These are phyloP conservation scores for Platerodrilus igneus DNA, from an alignment of 2,888 invertebrate species.

Conservation along the genomic window DNA sequence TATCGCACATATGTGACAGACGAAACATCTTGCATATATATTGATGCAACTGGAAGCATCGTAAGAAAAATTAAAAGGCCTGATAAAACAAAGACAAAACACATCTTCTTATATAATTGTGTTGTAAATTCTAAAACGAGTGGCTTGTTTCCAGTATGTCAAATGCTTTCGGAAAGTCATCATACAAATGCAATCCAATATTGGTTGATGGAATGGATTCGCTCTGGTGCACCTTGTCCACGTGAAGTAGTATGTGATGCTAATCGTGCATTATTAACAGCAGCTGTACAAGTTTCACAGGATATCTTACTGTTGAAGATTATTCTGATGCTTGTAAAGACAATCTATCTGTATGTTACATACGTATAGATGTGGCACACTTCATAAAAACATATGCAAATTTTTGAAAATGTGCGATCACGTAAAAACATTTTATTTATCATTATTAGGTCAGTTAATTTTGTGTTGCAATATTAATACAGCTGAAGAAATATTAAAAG, in stretches of 20 bases:
- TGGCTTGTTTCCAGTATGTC: slow-evolving; percentile 4
- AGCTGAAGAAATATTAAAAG: background rate
- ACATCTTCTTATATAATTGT: slow-evolving; percentile 5
- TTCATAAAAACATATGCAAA: background rate
- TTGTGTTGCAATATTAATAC: background rate
- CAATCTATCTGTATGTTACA: background rate
- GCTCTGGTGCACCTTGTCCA: background rate
- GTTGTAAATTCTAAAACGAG: slow-evolving; percentile 1
- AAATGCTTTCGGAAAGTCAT: background rate
- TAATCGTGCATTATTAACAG: background rate
- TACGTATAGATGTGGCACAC: slow-evolving; percentile 1
- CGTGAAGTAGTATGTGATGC: background rate
- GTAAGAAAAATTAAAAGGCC: slow-evolving; percentile 1
- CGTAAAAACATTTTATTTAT: slow-evolving; percentile 4
- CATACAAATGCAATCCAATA: background rate
- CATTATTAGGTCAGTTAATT: slow-evolving; percentile 2
- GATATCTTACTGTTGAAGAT: slow-evolving; percentile 1
- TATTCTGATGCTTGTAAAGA: background rate
- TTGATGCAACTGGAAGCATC: background rate
- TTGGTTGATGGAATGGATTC: background rate
- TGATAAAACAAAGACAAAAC: slow-evolving; percentile 1
- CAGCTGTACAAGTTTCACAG: background rate
- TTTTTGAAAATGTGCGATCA: no score
- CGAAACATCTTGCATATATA: background rate
- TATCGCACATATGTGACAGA: slow-evolving; percentile 1